These are phyloP conservation scores for Oreonectes daqikongensis DNA, from an alignment of 2,797 vertebrate species.

Conservation along the genomic window DNA sequence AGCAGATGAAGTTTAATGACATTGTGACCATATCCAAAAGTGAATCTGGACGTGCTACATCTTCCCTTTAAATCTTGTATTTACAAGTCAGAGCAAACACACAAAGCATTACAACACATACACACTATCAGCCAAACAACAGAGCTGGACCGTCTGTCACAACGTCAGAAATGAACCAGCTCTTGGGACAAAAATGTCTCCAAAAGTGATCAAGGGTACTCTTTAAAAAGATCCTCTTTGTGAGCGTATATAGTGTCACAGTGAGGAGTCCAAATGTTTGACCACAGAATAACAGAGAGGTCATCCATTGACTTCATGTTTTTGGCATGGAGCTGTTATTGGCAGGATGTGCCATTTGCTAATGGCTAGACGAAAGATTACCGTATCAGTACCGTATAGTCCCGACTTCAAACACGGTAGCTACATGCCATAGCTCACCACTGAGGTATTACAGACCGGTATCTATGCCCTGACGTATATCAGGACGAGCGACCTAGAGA, in stretches of 20 bases:
- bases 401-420: constrained; percentile 50
- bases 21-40: constrained; percentile 1
- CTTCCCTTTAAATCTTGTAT: constrained; percentile 67
- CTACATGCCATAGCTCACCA: constrained; percentile 33
- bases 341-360: constrained; percentile 36
- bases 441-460: constrained; percentile 46
- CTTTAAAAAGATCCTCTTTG: not conserved
- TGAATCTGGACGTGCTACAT: constrained; percentile 25
- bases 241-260: not conserved
- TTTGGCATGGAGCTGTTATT: constrained; percentile 31
- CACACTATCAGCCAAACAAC: constrained; percentile 21
- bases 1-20: constrained; percentile 67
- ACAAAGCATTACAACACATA: constrained; percentile 67
- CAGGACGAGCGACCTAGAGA: constrained; percentile 15
- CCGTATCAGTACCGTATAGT: constrained; percentile 56
- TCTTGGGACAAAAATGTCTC: not conserved
- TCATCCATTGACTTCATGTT: constrained; percentile 51
- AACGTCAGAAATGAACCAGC: not conserved
- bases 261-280: not conserved
- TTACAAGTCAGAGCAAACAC: constrained; percentile 75
- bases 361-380: constrained; percentile 36
- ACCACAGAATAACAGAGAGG: constrained; percentile 39
- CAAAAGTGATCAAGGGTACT: not conserved
- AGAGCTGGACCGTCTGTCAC: constrained; percentile 15
- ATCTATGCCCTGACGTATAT: constrained; percentile 47